These are phyloP conservation scores for Falco punctatus DNA, from an alignment of 2,113 vertebrate genomes.

Conservation along the genomic window DNA sequence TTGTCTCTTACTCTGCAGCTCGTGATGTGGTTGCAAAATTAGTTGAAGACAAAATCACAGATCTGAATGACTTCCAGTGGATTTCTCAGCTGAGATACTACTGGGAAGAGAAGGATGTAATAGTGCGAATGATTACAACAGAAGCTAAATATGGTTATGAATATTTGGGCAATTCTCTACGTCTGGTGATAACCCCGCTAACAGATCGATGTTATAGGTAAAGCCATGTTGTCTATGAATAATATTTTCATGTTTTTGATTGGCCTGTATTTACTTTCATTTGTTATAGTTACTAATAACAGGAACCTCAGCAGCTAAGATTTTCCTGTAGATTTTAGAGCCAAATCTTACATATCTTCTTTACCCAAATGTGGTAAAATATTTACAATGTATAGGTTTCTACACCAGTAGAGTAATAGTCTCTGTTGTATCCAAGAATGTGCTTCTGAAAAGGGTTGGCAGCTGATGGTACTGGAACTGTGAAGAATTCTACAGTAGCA, in stretches of 20 bases:
- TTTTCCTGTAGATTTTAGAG: neutral
- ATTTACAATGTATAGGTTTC: neutral
- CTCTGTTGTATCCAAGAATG: neutral
- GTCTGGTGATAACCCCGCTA: constrained; percentile 92
- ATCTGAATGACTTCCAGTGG: constrained; percentile 91
- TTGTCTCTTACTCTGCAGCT: constrained; percentile 66
- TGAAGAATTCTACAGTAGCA: neutral
- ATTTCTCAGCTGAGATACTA: constrained; percentile 93
- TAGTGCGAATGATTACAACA: constrained; percentile 91
- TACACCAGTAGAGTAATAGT: neutral
- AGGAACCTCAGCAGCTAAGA: neutral
- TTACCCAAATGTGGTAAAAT: neutral
- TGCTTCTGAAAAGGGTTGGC: neutral
- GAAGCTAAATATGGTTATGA: constrained; percentile 90
- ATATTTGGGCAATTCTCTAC: constrained; percentile 89
- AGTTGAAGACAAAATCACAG: constrained; percentile 76
- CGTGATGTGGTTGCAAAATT: constrained; percentile 90
- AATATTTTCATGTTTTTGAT: neutral
- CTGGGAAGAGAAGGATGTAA: constrained; percentile 83
- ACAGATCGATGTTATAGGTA: constrained; percentile 95
- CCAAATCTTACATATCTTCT: neutral
- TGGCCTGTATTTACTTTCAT: neutral
- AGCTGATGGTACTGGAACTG: neutral
- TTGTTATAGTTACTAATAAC: neutral
- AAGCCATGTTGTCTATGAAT: neutral